Base-by-base conservation (phyloP, 2,888 invertebrate species). In the Luperina testacea region DNA sequence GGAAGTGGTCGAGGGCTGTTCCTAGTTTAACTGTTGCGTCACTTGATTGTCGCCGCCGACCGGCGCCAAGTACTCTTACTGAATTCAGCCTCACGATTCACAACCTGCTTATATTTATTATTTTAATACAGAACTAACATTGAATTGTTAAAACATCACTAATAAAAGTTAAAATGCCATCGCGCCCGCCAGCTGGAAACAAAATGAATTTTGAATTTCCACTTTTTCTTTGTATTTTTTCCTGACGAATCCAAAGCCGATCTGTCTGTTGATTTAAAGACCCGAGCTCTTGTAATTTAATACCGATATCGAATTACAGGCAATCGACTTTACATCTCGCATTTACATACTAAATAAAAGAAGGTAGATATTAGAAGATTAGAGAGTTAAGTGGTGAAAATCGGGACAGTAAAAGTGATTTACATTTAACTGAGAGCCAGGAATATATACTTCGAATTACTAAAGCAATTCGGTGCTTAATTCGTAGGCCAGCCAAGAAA, bases 371-470 rank as follows among this genome's bases (percentile, higher is more conserved):
- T 93, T 91, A 92, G 90, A 89, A 92, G 93, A 95, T 95, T 93
- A 92, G 92, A 87, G 90, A 92, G 92, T 93, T 93, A 92, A 94
- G 93, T 94, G 92, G 92, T 91, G 93, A 94, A 95, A 95, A 95
- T 95, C 94, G 94, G 93, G 92, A 95, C 95, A 94, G 94, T 95
- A 95, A 96, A 96, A 95, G 96, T 96, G 96, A 96, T 96, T 96
- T 96, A 96, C 94, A 94, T 95, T 94, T 94, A 95, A 95, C 93
- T 92, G 92, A 95, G 95, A 95, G 94, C 94, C 92, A 94, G 93
- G 95, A 96, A 96, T 95, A 96, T 96, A 95, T 96, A 96, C 96
- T 95, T 95, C 91, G 95, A 95, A 96, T 96, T 96, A 96, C 96
- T 93, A 93, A 95, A 96, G 96, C 95, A 95, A 96, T 97, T 95